phyloP scores from a whole-genome alignment of 2,113 vertebrate species.

The Melanerpes aurifrons region DNA sequence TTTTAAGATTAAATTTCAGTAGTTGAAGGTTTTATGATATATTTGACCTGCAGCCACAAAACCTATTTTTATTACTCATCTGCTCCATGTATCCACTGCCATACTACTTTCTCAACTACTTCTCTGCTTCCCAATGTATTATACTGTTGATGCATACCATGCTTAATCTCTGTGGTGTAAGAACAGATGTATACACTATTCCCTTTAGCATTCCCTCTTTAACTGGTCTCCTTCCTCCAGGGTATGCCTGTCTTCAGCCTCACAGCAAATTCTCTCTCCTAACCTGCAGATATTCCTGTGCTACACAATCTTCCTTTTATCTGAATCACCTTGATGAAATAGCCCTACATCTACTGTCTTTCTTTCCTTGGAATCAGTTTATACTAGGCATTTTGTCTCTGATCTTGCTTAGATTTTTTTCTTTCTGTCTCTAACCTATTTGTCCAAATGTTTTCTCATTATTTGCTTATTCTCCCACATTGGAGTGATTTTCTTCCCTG shows the following conservation, averaged over 20 bases:
- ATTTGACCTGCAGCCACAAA: not conserved
- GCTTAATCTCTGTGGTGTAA: not conserved
- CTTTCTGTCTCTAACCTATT: not conserved
- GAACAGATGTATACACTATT: not conserved
- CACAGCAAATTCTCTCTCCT: not conserved
- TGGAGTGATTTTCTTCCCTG: not conserved
- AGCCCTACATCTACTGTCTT: not conserved
- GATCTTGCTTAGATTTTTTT: not conserved
- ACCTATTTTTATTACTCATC: not conserved
- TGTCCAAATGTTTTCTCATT: not conserved
- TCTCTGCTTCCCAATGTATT: not conserved
- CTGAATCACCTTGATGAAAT: not conserved
- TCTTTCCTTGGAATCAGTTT: not conserved
- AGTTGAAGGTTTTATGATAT: not conserved
- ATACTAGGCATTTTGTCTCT: not conserved
- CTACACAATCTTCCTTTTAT: not conserved
- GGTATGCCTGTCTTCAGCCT: not conserved
- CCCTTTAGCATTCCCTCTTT: not conserved
- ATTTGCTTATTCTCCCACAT: not conserved
- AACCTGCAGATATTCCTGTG: not conserved
- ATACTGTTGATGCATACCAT: not conserved
- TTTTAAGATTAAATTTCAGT: not conserved
- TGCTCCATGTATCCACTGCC: not conserved
- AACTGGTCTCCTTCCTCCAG: not conserved
- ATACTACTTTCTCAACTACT: not conserved